Evolutionary conservation across 2,113 vertebrate genomes (phyloP).

Genomic region (Aramus guarauna): DNA sequence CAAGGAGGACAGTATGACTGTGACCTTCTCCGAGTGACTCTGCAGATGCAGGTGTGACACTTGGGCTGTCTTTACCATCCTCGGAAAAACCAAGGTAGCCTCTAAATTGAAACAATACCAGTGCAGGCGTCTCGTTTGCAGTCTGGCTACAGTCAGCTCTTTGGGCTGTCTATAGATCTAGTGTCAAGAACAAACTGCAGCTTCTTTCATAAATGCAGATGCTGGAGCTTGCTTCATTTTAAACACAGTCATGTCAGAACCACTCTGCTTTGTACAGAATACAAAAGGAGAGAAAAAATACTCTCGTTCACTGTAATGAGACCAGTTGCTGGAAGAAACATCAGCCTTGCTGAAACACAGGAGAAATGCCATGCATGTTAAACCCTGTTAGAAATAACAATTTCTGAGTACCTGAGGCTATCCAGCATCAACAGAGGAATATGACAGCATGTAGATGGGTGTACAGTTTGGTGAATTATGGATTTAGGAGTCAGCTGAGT

Average conservation of each 20-base stretch:
- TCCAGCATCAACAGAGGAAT: not conserved
- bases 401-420: not conserved
- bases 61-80: not conserved
- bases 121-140: not conserved
- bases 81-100: not conserved
- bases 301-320: not conserved
- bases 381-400: not conserved
- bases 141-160: not conserved
- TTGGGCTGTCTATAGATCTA: not conserved
- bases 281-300: constrained; percentile 10
- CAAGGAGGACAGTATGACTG: not conserved
- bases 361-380: not conserved
- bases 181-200: constrained; percentile 33
- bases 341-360: not conserved
- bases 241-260: constrained; percentile 45
- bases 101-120: not conserved
- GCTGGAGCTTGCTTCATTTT: constrained; percentile 30
- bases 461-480: not conserved
- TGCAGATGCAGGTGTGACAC: not conserved
- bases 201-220: constrained; percentile 51
- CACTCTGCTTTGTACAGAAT: constrained; percentile 5
- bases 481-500: not conserved
- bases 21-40: not conserved
- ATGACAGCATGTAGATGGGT: not conserved
- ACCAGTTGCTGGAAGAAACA: not conserved